Conservation (phyloP, 2,888 invertebrate genomes). For the Diadegma fenestrale region DNA sequence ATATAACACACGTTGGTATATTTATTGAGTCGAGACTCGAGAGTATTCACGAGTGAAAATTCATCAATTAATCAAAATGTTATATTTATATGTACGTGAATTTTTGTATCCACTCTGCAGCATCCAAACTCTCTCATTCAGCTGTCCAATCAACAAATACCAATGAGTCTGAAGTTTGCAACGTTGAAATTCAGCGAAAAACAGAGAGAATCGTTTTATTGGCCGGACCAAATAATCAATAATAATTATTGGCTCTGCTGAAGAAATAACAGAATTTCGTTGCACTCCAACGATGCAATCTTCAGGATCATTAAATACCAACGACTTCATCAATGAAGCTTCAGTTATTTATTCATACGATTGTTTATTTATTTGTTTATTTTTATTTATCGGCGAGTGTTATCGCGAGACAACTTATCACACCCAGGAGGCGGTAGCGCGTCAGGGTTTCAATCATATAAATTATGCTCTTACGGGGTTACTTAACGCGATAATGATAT, state of each 20-base stretch:
- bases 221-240: no score
- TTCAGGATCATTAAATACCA: no score
- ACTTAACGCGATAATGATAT: constrained; percentile 58
- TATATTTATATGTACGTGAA: neutral
- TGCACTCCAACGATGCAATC: no score
- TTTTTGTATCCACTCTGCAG: neutral
- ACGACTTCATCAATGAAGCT: neutral
- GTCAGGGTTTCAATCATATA: constrained; percentile 47
- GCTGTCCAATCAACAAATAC: neutral
- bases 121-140: neutral
- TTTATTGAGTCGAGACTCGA: constrained; percentile 47
- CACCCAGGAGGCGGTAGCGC: constrained; percentile 40
- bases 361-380: constrained; percentile 5
- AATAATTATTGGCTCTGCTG: no score
- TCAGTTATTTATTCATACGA: neutral
- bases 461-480: constrained; percentile 41
- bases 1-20: constrained; percentile 46
- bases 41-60: constrained; percentile 36
- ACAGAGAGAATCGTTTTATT: no score
- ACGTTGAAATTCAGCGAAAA: no score
- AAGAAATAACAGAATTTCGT: no score
- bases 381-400: neutral
- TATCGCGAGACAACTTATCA: constrained; percentile 36
- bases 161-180: no score
- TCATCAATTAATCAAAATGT: constrained; percentile 37